phyloP scores from a whole-genome alignment of 2,113 vertebrate genomes.

The Brachyhypopomus gauderio region DNA sequence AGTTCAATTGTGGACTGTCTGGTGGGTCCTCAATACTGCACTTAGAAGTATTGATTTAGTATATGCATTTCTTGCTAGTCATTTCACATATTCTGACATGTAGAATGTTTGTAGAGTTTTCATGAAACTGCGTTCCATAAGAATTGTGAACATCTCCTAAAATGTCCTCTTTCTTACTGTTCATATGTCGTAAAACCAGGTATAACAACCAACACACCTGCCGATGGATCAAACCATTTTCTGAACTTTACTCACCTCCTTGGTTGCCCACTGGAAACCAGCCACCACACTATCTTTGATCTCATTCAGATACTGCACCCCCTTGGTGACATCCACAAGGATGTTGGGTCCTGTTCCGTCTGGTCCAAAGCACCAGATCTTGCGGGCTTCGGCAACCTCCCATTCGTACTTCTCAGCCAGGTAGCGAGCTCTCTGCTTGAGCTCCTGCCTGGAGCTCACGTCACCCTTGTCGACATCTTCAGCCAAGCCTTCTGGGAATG shows the following conservation, averaged over 20 bases:
- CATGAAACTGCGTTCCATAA: background rate
- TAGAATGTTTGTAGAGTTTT: too few relatives aligned
- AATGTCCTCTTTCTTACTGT: too few relatives aligned
- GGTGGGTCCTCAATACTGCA: too few relatives aligned
- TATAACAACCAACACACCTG: too few relatives aligned
- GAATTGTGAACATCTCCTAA: background rate
- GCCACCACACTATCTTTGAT: conserved; percentile 67
- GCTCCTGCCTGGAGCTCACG: conserved; percentile 62
- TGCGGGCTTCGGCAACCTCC: conserved; percentile 63
- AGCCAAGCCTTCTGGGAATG: conserved; percentile 66
- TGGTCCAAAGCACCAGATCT: conserved; percentile 70
- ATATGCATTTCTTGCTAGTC: too few relatives aligned
- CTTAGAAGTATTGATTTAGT: too few relatives aligned
- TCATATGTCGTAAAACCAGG: too few relatives aligned
- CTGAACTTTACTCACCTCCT: conserved; percentile 59
- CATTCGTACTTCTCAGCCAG: conserved; percentile 69
- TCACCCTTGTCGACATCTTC: conserved; percentile 69
- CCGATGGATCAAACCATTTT: background rate
- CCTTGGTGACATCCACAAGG: conserved; percentile 63
- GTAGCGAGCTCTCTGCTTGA: conserved; percentile 60
- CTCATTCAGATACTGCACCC: conserved; percentile 68
- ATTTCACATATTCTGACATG: too few relatives aligned
- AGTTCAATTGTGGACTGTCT: too few relatives aligned
- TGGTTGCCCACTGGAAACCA: conserved; percentile 70
- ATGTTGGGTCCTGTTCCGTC: conserved; percentile 62